Base-by-base conservation (phyloP, 1,140 invertebrate species). In the Zaprionus camerounensis region DNA sequence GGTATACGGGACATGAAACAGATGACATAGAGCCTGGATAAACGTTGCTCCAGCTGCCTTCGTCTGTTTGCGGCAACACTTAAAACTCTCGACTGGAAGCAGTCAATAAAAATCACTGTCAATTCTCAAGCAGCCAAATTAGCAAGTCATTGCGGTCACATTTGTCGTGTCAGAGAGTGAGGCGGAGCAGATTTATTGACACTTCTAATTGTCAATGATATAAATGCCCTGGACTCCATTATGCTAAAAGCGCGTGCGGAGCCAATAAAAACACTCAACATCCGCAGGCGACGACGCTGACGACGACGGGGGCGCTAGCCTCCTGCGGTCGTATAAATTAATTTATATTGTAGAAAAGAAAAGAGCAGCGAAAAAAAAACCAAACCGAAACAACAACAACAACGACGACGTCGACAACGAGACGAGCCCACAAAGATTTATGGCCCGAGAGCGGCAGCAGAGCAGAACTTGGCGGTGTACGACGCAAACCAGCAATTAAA, bases 161-260 rank as follows among this genome's bases (percentile, higher is more conserved):
- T 69, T 72, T 65, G 28, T 1, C 26, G 51, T 67, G 69, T 51
- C 41, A 66, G 31, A 68, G 51, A 34, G 9, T 58, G 20, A 49
- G 34, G 36, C 46, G 9, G 46, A 59, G 31, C 2, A 34, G 57
- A 82, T 80, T 85, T 78, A 80, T 90, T 82, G 78, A 74, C 81
- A 90, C 81, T 90, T 75, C 65, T 90, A 82, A 90, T 75, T 85
- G 81, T 77, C 70, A 79, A 68, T 75, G 71, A 84, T 78, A 77
- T 71, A 76, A 65, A 80, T 78, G 70, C 65, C 28, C 12, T 41
- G 56, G 65, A 84, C 81, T 84, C 78, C 81, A 90, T 90, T 90
- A 90, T 80, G 70, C 78, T 81, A 81, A 88, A 80, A 90, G 72
- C 70, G 63, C 38, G 62, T 62, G 71, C 56, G 78, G 75, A 46